Conservation (phyloP, 2,797 vertebrate species). For the Peromyscus attwateri region DNA sequence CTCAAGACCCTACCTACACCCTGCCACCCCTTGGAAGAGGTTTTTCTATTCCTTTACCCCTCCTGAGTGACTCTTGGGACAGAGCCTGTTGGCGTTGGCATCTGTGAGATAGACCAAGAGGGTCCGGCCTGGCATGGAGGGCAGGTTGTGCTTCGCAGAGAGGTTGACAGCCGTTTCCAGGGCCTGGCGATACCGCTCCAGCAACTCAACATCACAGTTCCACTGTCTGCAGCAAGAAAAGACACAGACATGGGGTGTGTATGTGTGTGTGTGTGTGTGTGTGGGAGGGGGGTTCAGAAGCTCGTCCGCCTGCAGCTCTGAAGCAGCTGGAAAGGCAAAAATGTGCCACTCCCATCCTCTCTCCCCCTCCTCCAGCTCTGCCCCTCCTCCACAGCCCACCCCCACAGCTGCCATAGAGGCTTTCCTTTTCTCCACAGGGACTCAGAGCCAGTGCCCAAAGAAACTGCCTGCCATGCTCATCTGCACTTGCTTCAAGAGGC, state of each 20-base stretch:
- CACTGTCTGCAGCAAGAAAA: slow-evolving; percentile 68
- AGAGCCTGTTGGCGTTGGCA: not conserved
- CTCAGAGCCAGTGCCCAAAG: not conserved
- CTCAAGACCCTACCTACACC: not conserved
- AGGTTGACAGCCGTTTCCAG: slow-evolving; percentile 91
- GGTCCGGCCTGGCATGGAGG: slow-evolving; percentile 92
- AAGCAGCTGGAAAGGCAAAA: not conserved
- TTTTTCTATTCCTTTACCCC: slow-evolving; percentile 63
- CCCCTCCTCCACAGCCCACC: not conserved
- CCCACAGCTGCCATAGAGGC: not conserved
- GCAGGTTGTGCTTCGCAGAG: slow-evolving; percentile 91
- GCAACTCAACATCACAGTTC: slow-evolving; percentile 79
- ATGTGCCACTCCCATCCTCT: not conserved
- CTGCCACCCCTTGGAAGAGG: not conserved
- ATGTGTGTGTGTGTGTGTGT: no score
- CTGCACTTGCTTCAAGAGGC: not conserved
- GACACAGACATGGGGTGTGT: not conserved
- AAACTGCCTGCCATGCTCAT: not conserved
- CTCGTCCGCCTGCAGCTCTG: not conserved
- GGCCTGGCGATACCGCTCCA: slow-evolving; percentile 90
- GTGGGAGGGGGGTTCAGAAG: not conserved
- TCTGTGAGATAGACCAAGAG: slow-evolving; percentile 85
- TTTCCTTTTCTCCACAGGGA: not conserved
- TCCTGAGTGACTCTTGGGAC: slow-evolving; percentile 73
- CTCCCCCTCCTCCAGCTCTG: not conserved